Percentiles rank a stretch among this genome's conserved stretches.
These are phyloP conservation scores for Clarias platycephalus DNA, from an alignment of 2,797 vertebrate genomes.

Conservation along the genomic window DNA sequence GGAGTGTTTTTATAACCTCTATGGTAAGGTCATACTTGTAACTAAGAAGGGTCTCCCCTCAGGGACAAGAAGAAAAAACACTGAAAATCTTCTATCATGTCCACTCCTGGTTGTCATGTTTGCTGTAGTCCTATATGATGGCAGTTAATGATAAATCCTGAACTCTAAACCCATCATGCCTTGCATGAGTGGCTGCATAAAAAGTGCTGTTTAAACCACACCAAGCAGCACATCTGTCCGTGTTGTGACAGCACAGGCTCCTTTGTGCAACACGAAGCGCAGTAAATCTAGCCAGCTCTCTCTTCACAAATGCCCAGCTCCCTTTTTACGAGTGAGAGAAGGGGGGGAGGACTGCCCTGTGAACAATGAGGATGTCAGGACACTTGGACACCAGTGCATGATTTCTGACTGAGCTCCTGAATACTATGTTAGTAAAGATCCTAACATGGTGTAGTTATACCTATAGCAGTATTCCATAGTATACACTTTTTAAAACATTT, in stretches of 20 bases:
- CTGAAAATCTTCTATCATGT: background rate
- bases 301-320: slow-evolving; percentile 66
- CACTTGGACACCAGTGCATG: slow-evolving; percentile 66
- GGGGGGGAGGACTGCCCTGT: slow-evolving; percentile 56
- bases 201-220: slow-evolving; percentile 59
- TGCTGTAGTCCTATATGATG: slow-evolving; percentile 51
- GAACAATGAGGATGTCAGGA: slow-evolving; percentile 71
- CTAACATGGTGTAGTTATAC: background rate
- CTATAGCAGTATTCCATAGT: background rate
- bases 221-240: slow-evolving; percentile 61
- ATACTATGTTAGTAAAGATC: slow-evolving; percentile 55
- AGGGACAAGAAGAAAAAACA: background rate
- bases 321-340: slow-evolving; percentile 65
- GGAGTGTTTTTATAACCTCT: slow-evolving; percentile 19
- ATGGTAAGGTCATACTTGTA: background rate
- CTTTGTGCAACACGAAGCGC: slow-evolving; percentile 68
- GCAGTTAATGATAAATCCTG: slow-evolving; percentile 11
- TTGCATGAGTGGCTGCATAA: slow-evolving; percentile 61
- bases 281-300: slow-evolving; percentile 74
- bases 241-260: slow-evolving; percentile 70
- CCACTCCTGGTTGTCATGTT: slow-evolving; percentile 49
- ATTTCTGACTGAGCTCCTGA: slow-evolving; percentile 63
- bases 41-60: background rate
- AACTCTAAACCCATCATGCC: slow-evolving; percentile 42
- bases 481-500: background rate